phyloP scores from a whole-genome alignment of 2,113 vertebrate species.

The Serinus canaria region DNA sequence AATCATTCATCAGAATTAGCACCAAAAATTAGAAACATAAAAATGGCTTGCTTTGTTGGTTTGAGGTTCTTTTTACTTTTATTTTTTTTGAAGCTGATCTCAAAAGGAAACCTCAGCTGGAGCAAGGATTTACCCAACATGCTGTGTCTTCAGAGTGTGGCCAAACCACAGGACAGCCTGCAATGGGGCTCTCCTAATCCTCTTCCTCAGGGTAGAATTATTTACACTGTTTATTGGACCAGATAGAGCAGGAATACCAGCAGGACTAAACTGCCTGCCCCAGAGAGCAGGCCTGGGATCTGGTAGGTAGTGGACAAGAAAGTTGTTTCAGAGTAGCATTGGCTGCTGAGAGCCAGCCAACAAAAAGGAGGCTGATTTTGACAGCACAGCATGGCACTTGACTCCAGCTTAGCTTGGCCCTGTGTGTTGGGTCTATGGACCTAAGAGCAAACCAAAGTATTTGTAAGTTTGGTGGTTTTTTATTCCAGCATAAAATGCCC shows the following conservation, averaged over 20 bases:
- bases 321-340: not conserved
- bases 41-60: not conserved
- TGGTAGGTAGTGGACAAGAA: not conserved
- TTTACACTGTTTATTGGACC: not conserved
- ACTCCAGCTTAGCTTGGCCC: not conserved
- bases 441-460: not conserved
- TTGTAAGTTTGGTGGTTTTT: not conserved
- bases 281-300: not conserved
- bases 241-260: not conserved
- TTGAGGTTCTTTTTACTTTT: rapidly evolving
- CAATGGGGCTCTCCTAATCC: not conserved
- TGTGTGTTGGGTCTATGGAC: not conserved
- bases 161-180: not conserved
- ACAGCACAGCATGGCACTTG: not conserved
- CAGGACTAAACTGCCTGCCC: not conserved
- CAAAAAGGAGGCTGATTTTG: not conserved
- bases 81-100: not conserved
- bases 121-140: rapidly evolving
- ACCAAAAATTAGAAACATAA: not conserved
- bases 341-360: not conserved
- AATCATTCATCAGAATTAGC: not conserved
- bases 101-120: not conserved
- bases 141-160: not conserved
- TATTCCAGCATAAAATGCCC: not conserved
- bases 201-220: not conserved